A percentile compares a stretch with the other conserved stretches of the same genome.
These are phyloP conservation scores for Tethea ocularis DNA, from an alignment of 2,888 invertebrate genomes.

Conservation along the genomic window DNA sequence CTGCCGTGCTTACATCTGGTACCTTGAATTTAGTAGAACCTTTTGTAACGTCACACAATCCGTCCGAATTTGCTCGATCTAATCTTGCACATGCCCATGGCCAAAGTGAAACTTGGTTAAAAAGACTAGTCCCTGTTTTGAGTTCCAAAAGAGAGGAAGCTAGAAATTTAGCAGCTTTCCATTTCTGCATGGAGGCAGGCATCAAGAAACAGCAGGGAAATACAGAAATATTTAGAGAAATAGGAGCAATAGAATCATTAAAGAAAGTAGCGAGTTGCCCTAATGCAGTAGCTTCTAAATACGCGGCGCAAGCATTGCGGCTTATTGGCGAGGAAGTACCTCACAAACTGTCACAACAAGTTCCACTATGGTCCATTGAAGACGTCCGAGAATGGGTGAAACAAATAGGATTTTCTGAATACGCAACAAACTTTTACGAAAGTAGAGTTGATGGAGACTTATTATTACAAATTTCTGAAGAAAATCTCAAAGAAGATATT, in stretches of 20 bases:
- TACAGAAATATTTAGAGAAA: conserved; percentile 95
- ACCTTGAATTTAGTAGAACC: conserved; percentile 98
- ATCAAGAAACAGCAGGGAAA: conserved; percentile 97
- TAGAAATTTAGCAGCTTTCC: conserved; percentile 97
- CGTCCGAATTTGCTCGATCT: conserved; percentile 96
- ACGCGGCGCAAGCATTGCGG: conserved; percentile 95
- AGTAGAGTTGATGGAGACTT: conserved; percentile 99
- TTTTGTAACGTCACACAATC: conserved; percentile 97
- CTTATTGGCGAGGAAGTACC: conserved; percentile 98
- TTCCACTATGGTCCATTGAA: conserved; percentile 98
- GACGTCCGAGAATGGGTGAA: conserved; percentile 99
- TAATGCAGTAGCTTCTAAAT: conserved; percentile 98
- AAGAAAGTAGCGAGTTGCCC: conserved; percentile 99
- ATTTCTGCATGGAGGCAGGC: conserved; percentile 99
- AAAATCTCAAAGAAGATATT: conserved; percentile 96
- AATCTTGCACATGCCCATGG: conserved; percentile 97
- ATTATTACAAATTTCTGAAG: conserved; percentile 94
- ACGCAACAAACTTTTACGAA: conserved; percentile 91
- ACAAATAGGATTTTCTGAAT: conserved; percentile 97
- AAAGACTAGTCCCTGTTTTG: conserved; percentile 95
- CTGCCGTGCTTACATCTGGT: conserved; percentile 97
- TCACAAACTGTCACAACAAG: conserved; percentile 98
- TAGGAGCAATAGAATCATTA: conserved; percentile 96
- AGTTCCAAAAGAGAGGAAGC: conserved; percentile 98
- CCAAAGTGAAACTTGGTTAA: conserved; percentile 97